phyloP scores from a whole-genome alignment of 2,113 vertebrate genomes.

The Setophaga petechia region DNA sequence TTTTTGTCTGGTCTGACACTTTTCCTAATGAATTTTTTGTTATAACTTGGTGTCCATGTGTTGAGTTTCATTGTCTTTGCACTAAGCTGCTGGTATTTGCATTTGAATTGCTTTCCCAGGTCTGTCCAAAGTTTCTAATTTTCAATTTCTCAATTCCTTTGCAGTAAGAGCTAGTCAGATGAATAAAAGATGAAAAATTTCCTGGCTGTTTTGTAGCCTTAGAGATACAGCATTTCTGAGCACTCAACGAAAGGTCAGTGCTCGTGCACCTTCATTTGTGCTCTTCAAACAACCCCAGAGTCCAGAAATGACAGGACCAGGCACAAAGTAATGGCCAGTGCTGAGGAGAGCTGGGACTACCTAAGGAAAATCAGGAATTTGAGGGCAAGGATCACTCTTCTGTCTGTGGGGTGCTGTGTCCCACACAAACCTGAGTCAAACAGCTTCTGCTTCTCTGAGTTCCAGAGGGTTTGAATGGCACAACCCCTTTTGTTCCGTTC shows the following conservation, averaged over 20 bases:
- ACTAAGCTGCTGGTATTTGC: constrained; percentile 37
- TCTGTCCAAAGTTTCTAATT: constrained; percentile 22
- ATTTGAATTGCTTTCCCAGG: constrained; percentile 52
- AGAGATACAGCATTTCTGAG: background rate
- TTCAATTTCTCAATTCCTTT: constrained; percentile 9
- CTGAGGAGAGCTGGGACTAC: background rate
- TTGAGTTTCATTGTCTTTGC: background rate
- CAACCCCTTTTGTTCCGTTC: background rate
- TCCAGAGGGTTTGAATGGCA: background rate
- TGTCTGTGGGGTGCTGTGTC: background rate
- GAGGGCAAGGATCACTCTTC: background rate
- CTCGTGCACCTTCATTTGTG: background rate
- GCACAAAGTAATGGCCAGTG: background rate
- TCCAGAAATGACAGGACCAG: background rate
- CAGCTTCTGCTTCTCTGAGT: background rate
- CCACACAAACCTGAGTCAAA: background rate
- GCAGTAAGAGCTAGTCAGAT: constrained; percentile 8
- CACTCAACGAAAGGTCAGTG: background rate
- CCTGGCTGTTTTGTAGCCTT: background rate
- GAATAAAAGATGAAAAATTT: constrained; percentile 60
- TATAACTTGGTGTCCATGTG: background rate
- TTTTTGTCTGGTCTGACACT: constrained; percentile 16
- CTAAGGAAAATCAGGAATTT: background rate
- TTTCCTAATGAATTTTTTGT: background rate
- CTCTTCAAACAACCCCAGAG: background rate